Evolutionary conservation across 37 sponge, comb jelly and placozoan genomes (phyloP), one percentile per base, ranked within the genome.

Genomic region (Spongia lamella): DNA sequence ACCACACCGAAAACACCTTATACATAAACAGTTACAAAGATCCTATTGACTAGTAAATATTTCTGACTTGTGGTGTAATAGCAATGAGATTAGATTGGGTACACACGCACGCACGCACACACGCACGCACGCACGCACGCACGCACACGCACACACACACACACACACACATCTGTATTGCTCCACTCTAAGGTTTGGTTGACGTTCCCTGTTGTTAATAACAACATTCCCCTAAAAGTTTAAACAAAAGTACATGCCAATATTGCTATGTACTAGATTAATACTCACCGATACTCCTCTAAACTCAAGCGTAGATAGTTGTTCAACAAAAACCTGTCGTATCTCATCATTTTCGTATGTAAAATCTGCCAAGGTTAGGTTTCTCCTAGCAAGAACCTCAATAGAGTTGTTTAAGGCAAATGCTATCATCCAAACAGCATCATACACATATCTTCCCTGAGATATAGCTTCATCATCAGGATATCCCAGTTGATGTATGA

Each of bases 361-460:
- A 26, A 78, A 71, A 50, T 72, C 40, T 20, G 4, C 19, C 34
- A 84, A 29, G 19, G 38, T 30, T 11, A 24, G 40, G 24, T 6
- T 26, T 2, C 22, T 2, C 5, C 58, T 63, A 14, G 26, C 37
- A 56, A 84, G 61, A 20, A 21, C 53, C 22, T 15, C 13, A 17
- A 69, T 26, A 1, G 64, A 39, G 2, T 37, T 49, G 58, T 84
- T 36, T 27, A 84, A 65, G 24, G 70, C 71, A 52, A 72, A 38
- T 7, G 85, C 85, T 26, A 72, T 72, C 54, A 56, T 0, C 85
- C 85, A 84, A 13, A 84, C 79, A 1, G 85, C 79, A 72, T 84
- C 85, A 47, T 84, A 78, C 17, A 64, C 73, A 38, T 66, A 84
- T 1, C 73, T 63, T 1, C 36, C 77, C 38, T 76, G 77, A 0